phyloP scores from a whole-genome alignment of 2,113 vertebrate species.

The Neofelis nebulosa region DNA sequence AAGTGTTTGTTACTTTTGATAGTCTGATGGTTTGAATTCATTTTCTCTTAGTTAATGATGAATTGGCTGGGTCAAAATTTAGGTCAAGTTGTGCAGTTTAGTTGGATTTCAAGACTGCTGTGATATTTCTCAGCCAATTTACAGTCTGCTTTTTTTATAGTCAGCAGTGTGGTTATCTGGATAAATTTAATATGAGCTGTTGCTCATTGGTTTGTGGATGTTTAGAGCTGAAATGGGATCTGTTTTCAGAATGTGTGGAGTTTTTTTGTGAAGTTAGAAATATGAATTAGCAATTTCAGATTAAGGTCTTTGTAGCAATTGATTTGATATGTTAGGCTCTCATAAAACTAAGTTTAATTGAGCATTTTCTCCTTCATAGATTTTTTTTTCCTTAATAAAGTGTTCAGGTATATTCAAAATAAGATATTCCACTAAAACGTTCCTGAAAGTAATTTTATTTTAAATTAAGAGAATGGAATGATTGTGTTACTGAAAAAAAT shows the following conservation, averaged over 20 bases:
- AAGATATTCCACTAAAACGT: not conserved
- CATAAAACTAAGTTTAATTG: not conserved
- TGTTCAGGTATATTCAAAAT: not conserved
- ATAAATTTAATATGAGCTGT: not conserved
- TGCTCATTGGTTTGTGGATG: not conserved
- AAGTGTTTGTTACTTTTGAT: not conserved
- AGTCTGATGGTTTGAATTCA: not conserved
- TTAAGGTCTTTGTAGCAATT: not conserved
- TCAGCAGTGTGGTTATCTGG: not conserved
- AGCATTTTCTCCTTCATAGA: not conserved
- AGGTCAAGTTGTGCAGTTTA: not conserved
- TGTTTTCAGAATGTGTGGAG: not conserved
- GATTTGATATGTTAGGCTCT: not conserved
- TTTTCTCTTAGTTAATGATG: conserved; percentile 28
- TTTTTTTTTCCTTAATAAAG: not conserved
- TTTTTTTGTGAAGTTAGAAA: not conserved
- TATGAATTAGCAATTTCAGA: not conserved
- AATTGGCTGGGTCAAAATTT: not conserved
- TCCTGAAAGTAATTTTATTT: not conserved
- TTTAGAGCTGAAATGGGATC: not conserved
- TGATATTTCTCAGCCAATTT: conserved; percentile 43
- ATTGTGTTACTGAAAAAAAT: conserved; percentile 6
- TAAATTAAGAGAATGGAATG: not conserved
- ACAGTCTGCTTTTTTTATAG: not conserved
- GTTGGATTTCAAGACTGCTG: conserved; percentile 6